These are phyloP conservation scores for Enteromius anoplus DNA, from an alignment of 2,797 vertebrate species.

Conservation along the genomic window DNA sequence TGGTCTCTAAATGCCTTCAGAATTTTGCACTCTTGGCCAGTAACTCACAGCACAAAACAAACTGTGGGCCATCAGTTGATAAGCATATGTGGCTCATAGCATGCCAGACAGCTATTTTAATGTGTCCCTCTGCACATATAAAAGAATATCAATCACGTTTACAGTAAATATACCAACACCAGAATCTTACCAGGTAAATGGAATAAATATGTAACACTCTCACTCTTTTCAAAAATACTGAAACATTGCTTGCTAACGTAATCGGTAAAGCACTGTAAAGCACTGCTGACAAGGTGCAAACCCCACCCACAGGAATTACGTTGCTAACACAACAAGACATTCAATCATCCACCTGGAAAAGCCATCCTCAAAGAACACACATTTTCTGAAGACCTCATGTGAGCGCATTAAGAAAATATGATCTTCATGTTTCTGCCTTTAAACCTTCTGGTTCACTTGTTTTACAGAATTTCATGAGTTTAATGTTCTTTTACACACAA, in stretches of 20 bases:
- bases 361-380: neutral
- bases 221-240: neutral
- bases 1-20: neutral
- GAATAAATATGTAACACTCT: neutral
- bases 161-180: neutral
- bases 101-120: neutral
- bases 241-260: neutral
- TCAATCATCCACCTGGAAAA: conserved; percentile 4
- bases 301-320: conserved; percentile 12
- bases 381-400: conserved; percentile 13
- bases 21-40: neutral
- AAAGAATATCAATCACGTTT: neutral
- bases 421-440: neutral
- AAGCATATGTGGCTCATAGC: neutral
- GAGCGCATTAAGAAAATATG: neutral
- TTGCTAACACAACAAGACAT: neutral
- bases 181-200: neutral
- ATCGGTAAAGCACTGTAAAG: conserved; percentile 17
- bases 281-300: neutral
- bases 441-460: neutral
- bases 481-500: neutral
- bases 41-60: neutral
- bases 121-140: neutral
- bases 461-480: neutral
- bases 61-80: neutral